Evolutionary conservation across 2,888 invertebrate genomes (phyloP).

Genomic region (Eupithecia vulgata): DNA sequence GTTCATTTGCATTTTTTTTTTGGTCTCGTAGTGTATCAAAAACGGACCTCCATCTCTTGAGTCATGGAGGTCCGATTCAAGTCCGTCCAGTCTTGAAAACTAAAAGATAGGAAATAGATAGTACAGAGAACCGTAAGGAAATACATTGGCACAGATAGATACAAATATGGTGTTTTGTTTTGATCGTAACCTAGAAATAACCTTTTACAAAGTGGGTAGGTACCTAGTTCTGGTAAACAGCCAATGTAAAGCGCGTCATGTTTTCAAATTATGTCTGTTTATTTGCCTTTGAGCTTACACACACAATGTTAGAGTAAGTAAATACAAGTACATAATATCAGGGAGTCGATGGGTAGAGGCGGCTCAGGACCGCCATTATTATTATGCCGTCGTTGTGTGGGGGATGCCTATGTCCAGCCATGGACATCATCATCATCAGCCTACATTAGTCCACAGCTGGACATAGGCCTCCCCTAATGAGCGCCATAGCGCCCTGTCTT

Average conservation of each 20-base stretch:
- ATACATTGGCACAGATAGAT: neutral
- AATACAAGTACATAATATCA: neutral
- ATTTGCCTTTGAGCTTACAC: slow-evolving; percentile 33
- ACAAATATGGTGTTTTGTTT: neutral
- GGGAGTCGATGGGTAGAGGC: neutral
- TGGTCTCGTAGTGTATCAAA: neutral
- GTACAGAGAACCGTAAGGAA: neutral
- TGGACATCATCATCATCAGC: no score
- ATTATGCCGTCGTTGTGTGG: neutral
- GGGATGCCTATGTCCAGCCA: neutral
- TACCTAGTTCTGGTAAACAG: slow-evolving; percentile 49
- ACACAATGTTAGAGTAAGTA: no score
- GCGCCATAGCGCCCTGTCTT: no score
- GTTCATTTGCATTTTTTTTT: neutral
- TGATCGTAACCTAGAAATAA: slow-evolving; percentile 34
- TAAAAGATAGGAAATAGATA: neutral
- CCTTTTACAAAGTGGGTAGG: slow-evolving; percentile 37
- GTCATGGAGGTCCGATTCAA: no score
- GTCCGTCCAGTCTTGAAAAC: neutral
- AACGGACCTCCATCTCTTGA: neutral
- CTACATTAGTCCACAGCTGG: no score
- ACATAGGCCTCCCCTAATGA: no score
- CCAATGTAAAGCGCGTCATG: slow-evolving; percentile 50
- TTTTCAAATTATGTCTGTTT: slow-evolving; percentile 43
- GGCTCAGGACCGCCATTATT: neutral